Base-by-base conservation (phyloP, 2,797 vertebrate species). In the Poecilia gillii region DNA sequence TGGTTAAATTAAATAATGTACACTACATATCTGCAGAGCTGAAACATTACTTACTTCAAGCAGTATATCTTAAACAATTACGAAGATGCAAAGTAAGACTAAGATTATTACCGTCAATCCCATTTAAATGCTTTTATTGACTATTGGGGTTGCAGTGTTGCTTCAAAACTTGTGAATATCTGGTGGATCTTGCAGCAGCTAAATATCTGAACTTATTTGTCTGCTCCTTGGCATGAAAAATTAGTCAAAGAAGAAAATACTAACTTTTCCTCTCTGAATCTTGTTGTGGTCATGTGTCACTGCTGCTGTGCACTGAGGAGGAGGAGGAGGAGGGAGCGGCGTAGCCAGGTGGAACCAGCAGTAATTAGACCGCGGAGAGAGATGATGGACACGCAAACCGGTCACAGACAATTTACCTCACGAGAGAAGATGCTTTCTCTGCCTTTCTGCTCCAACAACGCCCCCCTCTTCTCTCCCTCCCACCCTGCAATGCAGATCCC, bases 321-420 rank as follows among this genome's bases (percentile, higher is more conserved):
- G 89, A 89, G 80, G 78, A 82, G 87, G 89, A 87, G 87, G 89
- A 87, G 77, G 46, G 74, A 83, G 84, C 74, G 0, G 87, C 25
- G 85, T 73, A 91, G 72, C 85, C 90, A 88, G 89, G 89, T 92
- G 92, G 93, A 94, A 93, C 91, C 59, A 0, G 18, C 87, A 87
- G 89, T 92, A 92, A 95, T 94, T 93, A 90, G 86, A 88, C 90
- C 59, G 45, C 23, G 39, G 92, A 90, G 88, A 79, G 84, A 87
- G 84, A 90, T 93, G 89, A 95, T 92, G 91, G 92, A 92, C 91
- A 87, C 76, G 81, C 87, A 88, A 85, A 85, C 84, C 88, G 85
- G 89, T 91, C 90, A 87, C 87, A 90, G 83, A 78, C 92, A 92
- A 92, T 94, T 94, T 91, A 86, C 23, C 83, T 13, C 79, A 76